Evolutionary conservation across 2,888 invertebrate species (phyloP).

Genomic region (Caenorhabditis macrosperma): DNA sequence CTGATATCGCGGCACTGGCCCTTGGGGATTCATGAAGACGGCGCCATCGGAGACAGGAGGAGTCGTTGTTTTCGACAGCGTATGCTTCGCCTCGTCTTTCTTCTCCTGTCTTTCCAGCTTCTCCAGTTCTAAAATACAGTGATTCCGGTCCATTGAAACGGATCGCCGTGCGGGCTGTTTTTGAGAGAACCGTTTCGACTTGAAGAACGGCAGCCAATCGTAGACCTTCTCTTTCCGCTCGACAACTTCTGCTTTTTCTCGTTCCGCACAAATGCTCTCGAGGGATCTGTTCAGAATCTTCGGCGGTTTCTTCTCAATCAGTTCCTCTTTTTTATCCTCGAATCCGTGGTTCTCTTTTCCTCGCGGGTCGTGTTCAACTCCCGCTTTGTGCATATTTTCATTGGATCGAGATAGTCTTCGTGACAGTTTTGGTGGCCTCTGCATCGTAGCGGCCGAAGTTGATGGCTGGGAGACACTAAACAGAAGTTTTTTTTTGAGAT

Average conservation of each 20-base stretch:
- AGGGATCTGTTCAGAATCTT: conserved; percentile 35
- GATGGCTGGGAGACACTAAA: conserved; percentile 8
- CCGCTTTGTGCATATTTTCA: conserved; percentile 35
- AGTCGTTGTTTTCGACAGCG: conserved; percentile 8
- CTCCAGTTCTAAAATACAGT: conserved; percentile 25
- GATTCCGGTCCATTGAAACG: conserved; percentile 49
- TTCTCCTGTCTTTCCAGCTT: neutral
- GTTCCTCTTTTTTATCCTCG: conserved; percentile 23
- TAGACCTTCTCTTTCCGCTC: conserved; percentile 45
- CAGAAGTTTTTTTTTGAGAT: too few species aligned
- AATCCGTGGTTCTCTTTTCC: conserved; percentile 50
- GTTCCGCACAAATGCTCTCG: conserved; percentile 27
- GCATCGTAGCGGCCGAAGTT: conserved; percentile 10
- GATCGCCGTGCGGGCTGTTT: conserved; percentile 46
- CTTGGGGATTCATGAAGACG: conserved; percentile 41
- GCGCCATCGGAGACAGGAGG: conserved; percentile 1
- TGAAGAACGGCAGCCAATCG: conserved; percentile 59
- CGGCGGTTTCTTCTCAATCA: neutral
- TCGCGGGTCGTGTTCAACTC: neutral
- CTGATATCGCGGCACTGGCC: conserved; percentile 13
- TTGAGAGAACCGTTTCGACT: conserved; percentile 28
- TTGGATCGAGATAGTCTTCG: conserved; percentile 48
- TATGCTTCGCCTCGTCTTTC: too few species aligned
- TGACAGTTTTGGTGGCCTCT: conserved; percentile 8
- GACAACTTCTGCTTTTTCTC: neutral